Conservation (phyloP, 2,888 invertebrate species). For the Mesorhabditis belari region DNA sequence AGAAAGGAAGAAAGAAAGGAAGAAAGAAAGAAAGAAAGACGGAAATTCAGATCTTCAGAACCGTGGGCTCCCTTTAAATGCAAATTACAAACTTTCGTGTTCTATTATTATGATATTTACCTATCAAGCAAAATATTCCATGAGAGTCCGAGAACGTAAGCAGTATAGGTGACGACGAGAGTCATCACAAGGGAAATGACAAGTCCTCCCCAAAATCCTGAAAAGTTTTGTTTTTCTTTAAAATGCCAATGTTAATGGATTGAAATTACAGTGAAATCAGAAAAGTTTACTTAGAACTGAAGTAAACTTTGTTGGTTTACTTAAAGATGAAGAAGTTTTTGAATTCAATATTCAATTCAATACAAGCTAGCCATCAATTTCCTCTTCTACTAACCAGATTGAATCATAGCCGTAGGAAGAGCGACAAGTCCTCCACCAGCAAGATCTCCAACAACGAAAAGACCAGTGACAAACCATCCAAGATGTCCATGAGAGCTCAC, state of each 20-base stretch:
- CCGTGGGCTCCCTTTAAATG: background rate
- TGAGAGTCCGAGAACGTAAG: conserved; percentile 42
- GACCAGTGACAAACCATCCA: conserved; percentile 44
- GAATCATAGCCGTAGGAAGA: conserved; percentile 46
- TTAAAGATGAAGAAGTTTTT: too few relatives aligned
- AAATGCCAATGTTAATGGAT: background rate
- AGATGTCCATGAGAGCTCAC: conserved; percentile 19
- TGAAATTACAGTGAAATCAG: background rate
- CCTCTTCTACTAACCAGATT: conserved; percentile 35
- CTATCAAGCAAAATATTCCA: conserved; percentile 44
- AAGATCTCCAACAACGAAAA: conserved; percentile 48
- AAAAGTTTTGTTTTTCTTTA: conserved; percentile 9
- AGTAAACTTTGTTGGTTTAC: background rate
- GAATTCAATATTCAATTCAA: too few relatives aligned
- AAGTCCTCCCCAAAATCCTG: conserved; percentile 38
- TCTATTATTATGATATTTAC: conserved; percentile 26
- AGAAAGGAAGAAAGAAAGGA: too few relatives aligned
- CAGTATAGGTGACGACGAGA: conserved; percentile 37
- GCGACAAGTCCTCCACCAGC: conserved; percentile 49
- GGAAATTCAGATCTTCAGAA: background rate
- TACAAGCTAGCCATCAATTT: too few relatives aligned
- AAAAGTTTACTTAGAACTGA: background rate
- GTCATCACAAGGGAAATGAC: conserved; percentile 34
- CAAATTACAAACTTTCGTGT: too few relatives aligned
- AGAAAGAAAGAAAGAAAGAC: too few relatives aligned